phyloP scores from a whole-genome alignment of 1,140 invertebrate species.

The Linepithema humile region DNA sequence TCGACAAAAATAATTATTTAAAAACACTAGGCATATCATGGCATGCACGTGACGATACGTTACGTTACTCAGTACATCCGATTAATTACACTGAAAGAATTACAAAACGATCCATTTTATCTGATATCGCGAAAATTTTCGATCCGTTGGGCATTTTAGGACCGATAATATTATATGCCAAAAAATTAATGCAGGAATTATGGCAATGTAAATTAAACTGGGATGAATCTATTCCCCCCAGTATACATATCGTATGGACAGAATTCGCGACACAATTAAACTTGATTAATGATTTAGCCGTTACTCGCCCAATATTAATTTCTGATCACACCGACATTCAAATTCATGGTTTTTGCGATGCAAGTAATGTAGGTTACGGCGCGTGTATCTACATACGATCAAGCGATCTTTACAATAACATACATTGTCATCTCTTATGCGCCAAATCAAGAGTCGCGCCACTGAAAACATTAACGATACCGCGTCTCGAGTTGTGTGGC shows the following conservation, averaged over 20 bases:
- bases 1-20: neutral
- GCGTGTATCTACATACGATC: conserved; percentile 61
- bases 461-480: neutral
- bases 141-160: conserved; percentile 32
- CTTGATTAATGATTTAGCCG: neutral
- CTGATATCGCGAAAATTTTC: conserved; percentile 24
- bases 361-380: conserved; percentile 37
- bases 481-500: neutral
- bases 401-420: neutral
- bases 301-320: conserved; percentile 24
- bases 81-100: neutral
- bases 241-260: conserved; percentile 10
- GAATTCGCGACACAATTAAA: conserved; percentile 22
- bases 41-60: neutral
- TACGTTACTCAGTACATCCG: neutral
- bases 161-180: neutral
- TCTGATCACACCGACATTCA: neutral
- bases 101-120: conserved; percentile 24
- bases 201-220: conserved; percentile 28
- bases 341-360: conserved; percentile 60
- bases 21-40: conserved; percentile 37
- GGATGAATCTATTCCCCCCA: conserved; percentile 24
- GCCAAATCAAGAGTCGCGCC: conserved; percentile 21
- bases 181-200: conserved; percentile 37
- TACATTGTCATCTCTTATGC: neutral